Percentiles rank a stretch among this genome's conserved stretches.
Conservation (phyloP, 2,113 vertebrate genomes). For the Entelurus aequoreus region DNA sequence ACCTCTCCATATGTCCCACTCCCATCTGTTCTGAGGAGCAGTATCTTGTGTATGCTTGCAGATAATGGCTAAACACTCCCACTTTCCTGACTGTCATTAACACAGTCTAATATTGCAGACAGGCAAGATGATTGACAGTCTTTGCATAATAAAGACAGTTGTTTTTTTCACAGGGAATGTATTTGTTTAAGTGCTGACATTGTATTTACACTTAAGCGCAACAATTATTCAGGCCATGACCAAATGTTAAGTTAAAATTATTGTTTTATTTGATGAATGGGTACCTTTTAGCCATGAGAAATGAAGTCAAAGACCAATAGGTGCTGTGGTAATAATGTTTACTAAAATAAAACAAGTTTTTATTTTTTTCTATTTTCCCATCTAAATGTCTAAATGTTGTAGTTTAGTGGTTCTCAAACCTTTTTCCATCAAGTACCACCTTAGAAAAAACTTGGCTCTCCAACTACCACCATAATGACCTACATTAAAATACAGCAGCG, state of each 20-base stretch:
- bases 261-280: background rate
- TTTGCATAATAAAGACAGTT: constrained; percentile 50
- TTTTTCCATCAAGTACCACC: no score
- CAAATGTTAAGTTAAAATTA: background rate
- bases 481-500: no score
- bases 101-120: constrained; percentile 42
- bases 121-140: constrained; percentile 33
- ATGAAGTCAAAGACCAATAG: background rate
- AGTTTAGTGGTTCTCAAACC: no score
- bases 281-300: background rate
- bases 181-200: constrained; percentile 55
- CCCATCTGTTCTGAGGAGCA: constrained; percentile 47
- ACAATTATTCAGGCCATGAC: background rate
- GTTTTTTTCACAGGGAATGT: constrained; percentile 64
- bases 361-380: no score
- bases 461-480: no score
- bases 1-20: constrained; percentile 68
- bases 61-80: constrained; percentile 23
- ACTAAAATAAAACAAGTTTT: no score
- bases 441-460: no score
- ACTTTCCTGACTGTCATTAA: constrained; percentile 43
- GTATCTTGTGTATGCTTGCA: constrained; percentile 55
- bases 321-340: background rate
- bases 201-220: constrained; percentile 36
- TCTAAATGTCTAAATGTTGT: no score